Conservation (phyloP, 92 coral and sea anemone species). For the Bergia sp. region DNA sequence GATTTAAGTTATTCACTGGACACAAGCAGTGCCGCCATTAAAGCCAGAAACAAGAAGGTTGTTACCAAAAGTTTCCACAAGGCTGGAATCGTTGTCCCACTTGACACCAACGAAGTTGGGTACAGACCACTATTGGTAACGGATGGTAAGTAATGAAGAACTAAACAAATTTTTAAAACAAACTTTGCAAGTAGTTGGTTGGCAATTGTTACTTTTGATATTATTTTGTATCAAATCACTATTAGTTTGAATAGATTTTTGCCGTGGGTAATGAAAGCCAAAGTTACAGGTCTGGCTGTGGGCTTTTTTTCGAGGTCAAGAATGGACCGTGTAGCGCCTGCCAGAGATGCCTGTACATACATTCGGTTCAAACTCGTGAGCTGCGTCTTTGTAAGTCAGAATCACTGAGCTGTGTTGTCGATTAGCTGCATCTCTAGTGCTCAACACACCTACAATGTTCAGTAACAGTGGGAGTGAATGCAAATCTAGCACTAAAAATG, state of each 20-base stretch:
- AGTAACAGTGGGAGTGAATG: too few relatives aligned
- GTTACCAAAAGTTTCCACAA: slow-evolving; percentile 93
- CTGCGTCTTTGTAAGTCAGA: too few relatives aligned
- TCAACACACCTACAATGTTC: too few relatives aligned
- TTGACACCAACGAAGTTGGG: slow-evolving; percentile 90
- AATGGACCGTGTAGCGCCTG: too few relatives aligned
- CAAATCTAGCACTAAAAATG: not conserved
- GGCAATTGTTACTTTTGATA: not conserved
- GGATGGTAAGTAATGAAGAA: slow-evolving; percentile 71
- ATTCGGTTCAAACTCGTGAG: too few relatives aligned
- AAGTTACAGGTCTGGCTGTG: not conserved
- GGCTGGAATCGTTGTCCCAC: slow-evolving; percentile 96
- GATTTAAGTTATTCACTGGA: slow-evolving; percentile 65
- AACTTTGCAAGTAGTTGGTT: not conserved
- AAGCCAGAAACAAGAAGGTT: slow-evolving; percentile 86
- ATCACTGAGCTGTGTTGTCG: too few relatives aligned
- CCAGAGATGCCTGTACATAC: too few relatives aligned
- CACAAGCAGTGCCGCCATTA: slow-evolving; percentile 70
- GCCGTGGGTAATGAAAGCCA: too few relatives aligned
- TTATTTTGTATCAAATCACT: too few relatives aligned
- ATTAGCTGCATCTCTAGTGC: too few relatives aligned
- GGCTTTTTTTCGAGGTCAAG: too few relatives aligned
- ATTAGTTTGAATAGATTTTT: not conserved
- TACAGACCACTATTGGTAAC: slow-evolving; percentile 89
- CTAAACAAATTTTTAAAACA: not conserved